A percentile compares a stretch with the other conserved stretches of the same genome.
phyloP scores from a whole-genome alignment of 53 echinoderm and acorn worm genomes.

The Temnopleurus reevesii region DNA sequence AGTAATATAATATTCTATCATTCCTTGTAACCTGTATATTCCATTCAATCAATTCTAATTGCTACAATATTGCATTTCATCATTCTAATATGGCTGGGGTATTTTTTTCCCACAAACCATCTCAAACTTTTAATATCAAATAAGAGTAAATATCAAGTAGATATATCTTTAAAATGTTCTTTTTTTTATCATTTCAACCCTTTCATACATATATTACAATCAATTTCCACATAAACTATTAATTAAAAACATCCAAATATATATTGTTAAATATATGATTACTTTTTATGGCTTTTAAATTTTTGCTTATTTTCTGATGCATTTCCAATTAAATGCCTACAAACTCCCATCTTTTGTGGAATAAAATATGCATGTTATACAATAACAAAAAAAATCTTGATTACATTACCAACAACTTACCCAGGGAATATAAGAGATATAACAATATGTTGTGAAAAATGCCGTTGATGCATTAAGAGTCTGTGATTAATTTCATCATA shows the following conservation, averaged over 20 bases:
- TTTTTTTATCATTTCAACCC: background rate
- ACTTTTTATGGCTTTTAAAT: background rate
- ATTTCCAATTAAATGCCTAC: constrained; percentile 15
- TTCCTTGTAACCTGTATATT: background rate
- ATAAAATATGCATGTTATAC: constrained; percentile 22
- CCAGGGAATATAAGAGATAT: constrained; percentile 5
- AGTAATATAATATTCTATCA: constrained; percentile 20
- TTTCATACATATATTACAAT: constrained; percentile 15
- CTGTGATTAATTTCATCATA: too few relatives aligned
- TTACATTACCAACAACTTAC: background rate
- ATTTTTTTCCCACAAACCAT: background rate
- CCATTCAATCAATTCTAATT: constrained; percentile 13
- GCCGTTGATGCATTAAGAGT: too few relatives aligned
- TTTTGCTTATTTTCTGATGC: background rate
- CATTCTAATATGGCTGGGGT: background rate
- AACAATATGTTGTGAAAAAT: background rate
- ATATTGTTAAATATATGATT: constrained; percentile 3
- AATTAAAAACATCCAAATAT: constrained; percentile 48
- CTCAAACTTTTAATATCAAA: constrained; percentile 1
- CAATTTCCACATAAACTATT: constrained; percentile 13
- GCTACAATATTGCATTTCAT: constrained; percentile 31
- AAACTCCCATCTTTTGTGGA: background rate
- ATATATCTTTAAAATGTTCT: background rate
- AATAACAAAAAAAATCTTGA: constrained; percentile 11
- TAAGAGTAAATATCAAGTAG: constrained; percentile 24